Base-by-base conservation (phyloP, 2,113 vertebrate species). In the Sylvicapra grimmia region DNA sequence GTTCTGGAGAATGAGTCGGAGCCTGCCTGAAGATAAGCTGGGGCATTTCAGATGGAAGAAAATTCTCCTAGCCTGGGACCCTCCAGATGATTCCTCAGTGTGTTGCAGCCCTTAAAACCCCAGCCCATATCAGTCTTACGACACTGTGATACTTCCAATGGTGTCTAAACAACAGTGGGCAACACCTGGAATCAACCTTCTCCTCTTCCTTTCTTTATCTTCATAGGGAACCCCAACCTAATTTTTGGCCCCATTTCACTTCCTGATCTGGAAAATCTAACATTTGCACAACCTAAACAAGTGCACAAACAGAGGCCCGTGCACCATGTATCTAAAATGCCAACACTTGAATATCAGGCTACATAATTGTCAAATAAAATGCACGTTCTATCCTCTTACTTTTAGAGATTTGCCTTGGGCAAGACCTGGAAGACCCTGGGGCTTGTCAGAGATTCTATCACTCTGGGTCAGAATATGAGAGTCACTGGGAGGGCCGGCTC, bases 91-190 rank as follows among this genome's bases (percentile, higher is more conserved):
- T 27, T 6, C 21, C 19, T 47, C 19, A 6, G 4, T 10, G n/a
- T 5, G 7, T 9, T 33, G 2, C 19, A 21, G 19, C 15, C 8
- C 23, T 31, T 25, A 8, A 31, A 82, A 56, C 8, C 7, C 10
- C 23, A 21, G 3, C 88, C 68, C 5, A 6, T 23, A 7, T 29
- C 19, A 27, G 18, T 54, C 9, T 13, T 14, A 19, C 0, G 11
- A 16, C 36, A 16, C 14, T 31, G 25, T 29, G 36, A 58, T 49
- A 40, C 31, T 23, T 49, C 29, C 51, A 14, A 3, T 49, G 19
- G 29, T 6, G 12, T 36, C 36, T 53, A 72, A 13, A 8, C 10
- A 61, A 15, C 80, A 56, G 12, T 4, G 36, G 33, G 15, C 27
- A 44, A 47, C 25, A 15, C 82, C 54, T 54, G 21, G 44, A 86